These are phyloP conservation scores for Epinotia bilunana DNA, from an alignment of 2,888 invertebrate genomes.

Conservation along the genomic window DNA sequence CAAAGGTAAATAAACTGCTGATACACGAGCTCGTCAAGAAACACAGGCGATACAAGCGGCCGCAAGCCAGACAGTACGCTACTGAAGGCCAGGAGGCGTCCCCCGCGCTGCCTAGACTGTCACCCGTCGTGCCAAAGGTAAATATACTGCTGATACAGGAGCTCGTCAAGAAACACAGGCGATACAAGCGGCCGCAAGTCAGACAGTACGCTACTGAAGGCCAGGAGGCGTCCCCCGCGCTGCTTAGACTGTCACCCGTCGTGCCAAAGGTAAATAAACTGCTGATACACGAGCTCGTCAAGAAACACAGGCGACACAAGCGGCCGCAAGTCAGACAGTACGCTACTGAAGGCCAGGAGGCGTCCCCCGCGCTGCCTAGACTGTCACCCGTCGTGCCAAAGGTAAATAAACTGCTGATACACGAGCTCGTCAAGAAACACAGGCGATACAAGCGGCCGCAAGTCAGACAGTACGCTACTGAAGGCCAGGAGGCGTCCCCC, in stretches of 20 bases:
- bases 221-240: conserved; percentile 75
- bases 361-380: conserved; percentile 84
- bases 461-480: conserved; percentile 46
- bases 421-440: conserved; percentile 72
- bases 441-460: conserved; percentile 56
- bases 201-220: conserved; percentile 50
- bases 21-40: conserved; percentile 68
- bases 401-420: conserved; percentile 66
- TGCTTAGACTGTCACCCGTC: conserved; percentile 88
- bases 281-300: conserved; percentile 58
- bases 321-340: conserved; percentile 46
- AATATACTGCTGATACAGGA: background rate
- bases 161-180: conserved; percentile 74
- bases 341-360: conserved; percentile 57
- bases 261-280: conserved; percentile 88
- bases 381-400: conserved; percentile 92
- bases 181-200: conserved; percentile 50
- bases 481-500: conserved; percentile 67
- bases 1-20: conserved; percentile 84
- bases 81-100: conserved; percentile 59
- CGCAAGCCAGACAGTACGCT: conserved; percentile 45
- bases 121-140: conserved; percentile 93
- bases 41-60: conserved; percentile 59
- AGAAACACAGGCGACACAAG: conserved; percentile 66
- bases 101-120: conserved; percentile 86